Conservation (phyloP, 2,888 invertebrate species). For the Hoplodrina ambigua region DNA sequence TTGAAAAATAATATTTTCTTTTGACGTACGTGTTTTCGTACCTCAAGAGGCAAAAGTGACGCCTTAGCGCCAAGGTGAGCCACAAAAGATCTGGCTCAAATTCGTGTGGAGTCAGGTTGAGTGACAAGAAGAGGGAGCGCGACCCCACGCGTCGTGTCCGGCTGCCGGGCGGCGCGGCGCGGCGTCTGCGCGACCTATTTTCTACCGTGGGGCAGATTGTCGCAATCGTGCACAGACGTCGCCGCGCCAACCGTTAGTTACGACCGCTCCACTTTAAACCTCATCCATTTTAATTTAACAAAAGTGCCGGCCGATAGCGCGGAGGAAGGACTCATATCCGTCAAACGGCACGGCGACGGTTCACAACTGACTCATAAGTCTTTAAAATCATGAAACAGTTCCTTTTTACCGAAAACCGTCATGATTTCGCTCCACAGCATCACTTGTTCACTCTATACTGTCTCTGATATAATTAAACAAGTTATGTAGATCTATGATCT, state of each 20-base stretch:
- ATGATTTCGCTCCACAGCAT: not conserved
- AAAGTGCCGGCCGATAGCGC: slow-evolving; percentile 89
- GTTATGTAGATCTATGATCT: not conserved
- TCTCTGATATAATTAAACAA: not conserved
- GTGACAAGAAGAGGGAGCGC: slow-evolving; percentile 64
- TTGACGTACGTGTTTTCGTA: not conserved
- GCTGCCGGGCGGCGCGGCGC: slow-evolving; percentile 21
- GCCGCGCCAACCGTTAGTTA: slow-evolving; percentile 87
- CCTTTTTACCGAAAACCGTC: slow-evolving; percentile 40
- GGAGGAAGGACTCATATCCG: slow-evolving; percentile 90
- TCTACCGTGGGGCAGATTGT: slow-evolving; percentile 75
- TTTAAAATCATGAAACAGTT: slow-evolving; percentile 59
- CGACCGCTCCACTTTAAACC: slow-evolving; percentile 89
- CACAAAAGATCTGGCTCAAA: slow-evolving; percentile 24
- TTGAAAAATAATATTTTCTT: not conserved
- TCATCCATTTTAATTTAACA: slow-evolving; percentile 90
- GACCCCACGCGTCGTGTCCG: slow-evolving; percentile 80
- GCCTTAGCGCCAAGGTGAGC: slow-evolving; percentile 1
- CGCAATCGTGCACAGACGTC: slow-evolving; percentile 81
- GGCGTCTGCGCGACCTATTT: slow-evolving; percentile 75
- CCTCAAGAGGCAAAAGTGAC: not conserved
- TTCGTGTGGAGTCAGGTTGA: slow-evolving; percentile 60
- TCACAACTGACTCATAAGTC: slow-evolving; percentile 65
- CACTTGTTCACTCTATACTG: not conserved
- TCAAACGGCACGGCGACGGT: slow-evolving; percentile 67